phyloP scores from a whole-genome alignment of 2,113 vertebrate species.

The Charina bottae region DNA sequence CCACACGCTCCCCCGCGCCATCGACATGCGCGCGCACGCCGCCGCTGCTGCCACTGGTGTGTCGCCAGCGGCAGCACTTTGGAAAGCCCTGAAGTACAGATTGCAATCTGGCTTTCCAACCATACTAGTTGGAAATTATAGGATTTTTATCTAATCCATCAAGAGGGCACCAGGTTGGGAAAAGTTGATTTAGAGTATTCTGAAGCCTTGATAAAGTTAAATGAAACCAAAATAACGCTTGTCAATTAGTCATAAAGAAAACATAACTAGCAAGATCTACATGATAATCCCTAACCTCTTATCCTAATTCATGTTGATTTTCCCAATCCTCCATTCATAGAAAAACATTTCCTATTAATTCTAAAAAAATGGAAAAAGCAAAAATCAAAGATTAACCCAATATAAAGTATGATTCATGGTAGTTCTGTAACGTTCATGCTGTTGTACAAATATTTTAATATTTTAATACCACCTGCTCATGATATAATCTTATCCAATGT shows the following conservation, averaged over 20 bases:
- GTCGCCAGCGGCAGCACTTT: no score
- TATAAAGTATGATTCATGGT: not conserved
- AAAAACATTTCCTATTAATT: not conserved
- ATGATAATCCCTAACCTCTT: no score
- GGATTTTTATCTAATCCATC: no score
- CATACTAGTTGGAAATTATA: no score
- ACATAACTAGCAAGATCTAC: not conserved
- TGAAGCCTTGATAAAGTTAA: not conserved
- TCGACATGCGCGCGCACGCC: no score
- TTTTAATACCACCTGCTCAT: not conserved
- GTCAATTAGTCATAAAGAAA: not conserved
- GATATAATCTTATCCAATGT: not conserved
- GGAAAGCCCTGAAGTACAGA: no score
- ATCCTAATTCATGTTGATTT: not conserved
- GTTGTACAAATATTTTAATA: not conserved
- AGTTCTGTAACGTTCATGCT: not conserved
- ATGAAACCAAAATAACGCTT: not conserved
- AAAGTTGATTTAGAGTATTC: not conserved
- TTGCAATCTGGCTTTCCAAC: no score
- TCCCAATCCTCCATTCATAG: not conserved
- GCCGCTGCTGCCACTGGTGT: no score
- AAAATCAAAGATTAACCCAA: not conserved
- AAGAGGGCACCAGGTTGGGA: no score
- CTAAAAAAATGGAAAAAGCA: not conserved
- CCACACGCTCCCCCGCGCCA: no score